Evolutionary conservation across 2,888 invertebrate species (phyloP).

Genomic region (Scaptomyza caliginosa): DNA sequence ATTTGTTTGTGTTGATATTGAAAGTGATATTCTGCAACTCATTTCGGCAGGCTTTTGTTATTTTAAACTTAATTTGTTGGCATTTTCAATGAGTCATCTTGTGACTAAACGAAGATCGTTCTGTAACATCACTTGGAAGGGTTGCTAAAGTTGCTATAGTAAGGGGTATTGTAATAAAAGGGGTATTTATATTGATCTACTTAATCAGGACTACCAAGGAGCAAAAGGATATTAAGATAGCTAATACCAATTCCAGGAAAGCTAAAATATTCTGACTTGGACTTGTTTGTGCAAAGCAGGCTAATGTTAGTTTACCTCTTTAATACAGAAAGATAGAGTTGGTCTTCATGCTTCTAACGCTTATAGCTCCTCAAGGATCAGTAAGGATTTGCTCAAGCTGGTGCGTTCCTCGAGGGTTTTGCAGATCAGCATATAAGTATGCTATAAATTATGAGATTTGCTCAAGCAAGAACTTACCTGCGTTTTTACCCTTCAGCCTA

Average conservation of each 20-base stretch:
- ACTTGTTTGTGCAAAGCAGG: not conserved
- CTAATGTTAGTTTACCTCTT: not conserved
- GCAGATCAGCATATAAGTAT: not conserved
- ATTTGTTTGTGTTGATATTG: constrained; percentile 4
- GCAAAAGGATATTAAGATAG: not conserved
- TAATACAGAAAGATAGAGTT: not conserved
- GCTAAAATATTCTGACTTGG: not conserved
- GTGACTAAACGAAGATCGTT: constrained; percentile 3
- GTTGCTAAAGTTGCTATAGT: not conserved
- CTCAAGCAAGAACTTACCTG: not conserved
- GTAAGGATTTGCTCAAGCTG: too few species aligned
- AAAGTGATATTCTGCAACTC: not conserved
- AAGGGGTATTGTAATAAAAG: too few species aligned
- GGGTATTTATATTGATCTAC: too few species aligned
- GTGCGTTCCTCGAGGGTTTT: not conserved
- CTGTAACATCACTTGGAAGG: not conserved
- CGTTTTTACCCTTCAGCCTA: not conserved
- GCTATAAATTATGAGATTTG: not conserved
- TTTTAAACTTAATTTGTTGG: not conserved
- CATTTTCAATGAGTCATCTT: not conserved
- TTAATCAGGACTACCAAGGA: not conserved
- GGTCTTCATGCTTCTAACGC: not conserved
- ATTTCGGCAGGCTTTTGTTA: not conserved
- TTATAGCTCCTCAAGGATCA: too few species aligned
- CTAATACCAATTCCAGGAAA: too few species aligned